Evolutionary conservation across 2,888 invertebrate species (phyloP).

Genomic region (Argyresthia albistria): DNA sequence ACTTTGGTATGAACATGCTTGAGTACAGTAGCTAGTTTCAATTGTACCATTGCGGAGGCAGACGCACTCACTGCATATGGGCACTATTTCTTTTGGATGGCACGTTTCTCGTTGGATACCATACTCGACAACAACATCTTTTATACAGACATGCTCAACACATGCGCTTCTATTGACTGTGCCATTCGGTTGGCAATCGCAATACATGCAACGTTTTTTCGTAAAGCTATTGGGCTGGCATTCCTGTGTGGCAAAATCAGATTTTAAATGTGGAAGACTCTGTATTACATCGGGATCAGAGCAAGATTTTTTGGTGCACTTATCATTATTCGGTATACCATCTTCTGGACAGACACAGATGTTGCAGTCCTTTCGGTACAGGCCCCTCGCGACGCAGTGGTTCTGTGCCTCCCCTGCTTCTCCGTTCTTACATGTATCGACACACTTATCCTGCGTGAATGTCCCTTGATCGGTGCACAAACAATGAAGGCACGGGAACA

Average conservation of each 20-base stretch:
- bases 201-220: conserved; percentile 42
- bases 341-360: neutral
- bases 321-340: conserved; percentile 21
- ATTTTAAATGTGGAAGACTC: neutral
- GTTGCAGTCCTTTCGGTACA: conserved; percentile 9
- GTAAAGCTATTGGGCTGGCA: conserved; percentile 32
- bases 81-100: conserved; percentile 40
- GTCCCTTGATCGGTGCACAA: conserved; percentile 42
- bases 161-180: conserved; percentile 37
- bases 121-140: conserved; percentile 21
- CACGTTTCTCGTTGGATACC: conserved; percentile 25
- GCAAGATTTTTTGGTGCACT: conserved; percentile 33
- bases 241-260: neutral
- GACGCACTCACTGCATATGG: conserved; percentile 48
- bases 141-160: conserved; percentile 38
- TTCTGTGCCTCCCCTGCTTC: conserved; percentile 9
- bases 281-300: neutral
- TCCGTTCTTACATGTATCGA: conserved; percentile 33
- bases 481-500: conserved; percentile 50
- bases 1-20: conserved; percentile 33
- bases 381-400: conserved; percentile 34
- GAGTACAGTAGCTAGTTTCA: conserved; percentile 36
- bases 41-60: conserved; percentile 33
- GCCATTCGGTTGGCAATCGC: conserved; percentile 38
- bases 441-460: conserved; percentile 40